These are phyloP conservation scores for Gobionotothen gibberifrons DNA, from an alignment of 2,797 vertebrate genomes.

Conservation along the genomic window DNA sequence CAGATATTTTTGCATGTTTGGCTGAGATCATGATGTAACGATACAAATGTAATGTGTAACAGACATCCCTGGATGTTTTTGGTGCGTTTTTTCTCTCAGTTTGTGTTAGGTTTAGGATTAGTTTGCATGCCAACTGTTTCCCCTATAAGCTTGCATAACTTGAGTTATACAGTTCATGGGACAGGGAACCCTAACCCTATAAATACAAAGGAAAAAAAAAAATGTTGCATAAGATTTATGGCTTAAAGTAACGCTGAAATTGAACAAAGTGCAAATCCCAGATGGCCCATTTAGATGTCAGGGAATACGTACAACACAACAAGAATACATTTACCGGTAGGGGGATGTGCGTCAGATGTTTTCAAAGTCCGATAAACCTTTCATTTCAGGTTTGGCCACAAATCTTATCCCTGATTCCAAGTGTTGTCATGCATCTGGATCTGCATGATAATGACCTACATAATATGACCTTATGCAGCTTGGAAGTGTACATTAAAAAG, in stretches of 20 bases:
- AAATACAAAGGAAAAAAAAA: constrained; percentile 16
- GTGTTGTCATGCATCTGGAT: neutral
- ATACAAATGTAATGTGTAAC: constrained; percentile 74
- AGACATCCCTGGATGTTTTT: constrained; percentile 70
- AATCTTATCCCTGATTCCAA: constrained; percentile 25
- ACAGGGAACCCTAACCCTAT: constrained; percentile 51
- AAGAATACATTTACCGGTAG: constrained; percentile 4
- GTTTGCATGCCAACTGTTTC: constrained; percentile 77
- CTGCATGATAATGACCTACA: neutral
- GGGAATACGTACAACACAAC: constrained; percentile 35
- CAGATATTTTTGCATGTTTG: constrained; percentile 67
- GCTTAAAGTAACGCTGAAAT: constrained; percentile 73
- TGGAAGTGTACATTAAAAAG: constrained; percentile 9
- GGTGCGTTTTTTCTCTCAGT: constrained; percentile 47
- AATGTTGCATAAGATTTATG: constrained; percentile 76
- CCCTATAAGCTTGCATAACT: constrained; percentile 79
- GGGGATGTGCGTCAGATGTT: constrained; percentile 1
- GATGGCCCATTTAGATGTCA: constrained; percentile 57
- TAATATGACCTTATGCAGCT: neutral
- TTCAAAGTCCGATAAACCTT: constrained; percentile 3
- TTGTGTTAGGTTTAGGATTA: constrained; percentile 74
- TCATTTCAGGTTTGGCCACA: constrained; percentile 11
- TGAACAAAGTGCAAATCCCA: constrained; percentile 64
- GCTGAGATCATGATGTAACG: constrained; percentile 77
- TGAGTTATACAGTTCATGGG: constrained; percentile 63